Percentiles rank a stretch among this genome's conserved stretches.
phyloP scores from a whole-genome alignment of 2,797 vertebrate species.

The Halcyon smyrnensis region DNA sequence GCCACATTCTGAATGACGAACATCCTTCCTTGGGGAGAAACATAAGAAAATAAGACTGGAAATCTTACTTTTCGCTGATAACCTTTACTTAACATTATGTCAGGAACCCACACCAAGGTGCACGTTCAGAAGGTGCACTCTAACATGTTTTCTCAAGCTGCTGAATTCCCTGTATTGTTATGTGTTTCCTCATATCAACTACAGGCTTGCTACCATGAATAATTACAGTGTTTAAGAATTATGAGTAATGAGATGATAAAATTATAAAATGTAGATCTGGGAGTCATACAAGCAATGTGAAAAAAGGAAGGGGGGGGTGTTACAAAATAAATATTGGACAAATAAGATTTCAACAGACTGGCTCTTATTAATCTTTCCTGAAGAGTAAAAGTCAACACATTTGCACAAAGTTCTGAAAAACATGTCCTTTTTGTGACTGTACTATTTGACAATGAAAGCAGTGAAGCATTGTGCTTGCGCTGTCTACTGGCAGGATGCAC shows the following conservation, averaged over 20 bases:
- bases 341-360: neutral
- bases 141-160: neutral
- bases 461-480: neutral
- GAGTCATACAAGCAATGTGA: neutral
- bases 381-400: neutral
- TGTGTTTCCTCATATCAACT: neutral
- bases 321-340: neutral
- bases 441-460: neutral
- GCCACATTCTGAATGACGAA: neutral
- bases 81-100: neutral
- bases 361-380: neutral
- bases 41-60: neutral
- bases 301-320: neutral
- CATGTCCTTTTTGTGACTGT: neutral
- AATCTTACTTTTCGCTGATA: neutral
- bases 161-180: neutral
- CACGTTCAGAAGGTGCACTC: neutral
- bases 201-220: neutral
- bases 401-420: neutral
- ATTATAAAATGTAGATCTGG: neutral
- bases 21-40: neutral
- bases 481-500: neutral
- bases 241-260: neutral
- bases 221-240: neutral
- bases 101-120: neutral